Evolutionary conservation across 2,797 vertebrate species (phyloP).

Genomic region (Pristis pectinata): DNA sequence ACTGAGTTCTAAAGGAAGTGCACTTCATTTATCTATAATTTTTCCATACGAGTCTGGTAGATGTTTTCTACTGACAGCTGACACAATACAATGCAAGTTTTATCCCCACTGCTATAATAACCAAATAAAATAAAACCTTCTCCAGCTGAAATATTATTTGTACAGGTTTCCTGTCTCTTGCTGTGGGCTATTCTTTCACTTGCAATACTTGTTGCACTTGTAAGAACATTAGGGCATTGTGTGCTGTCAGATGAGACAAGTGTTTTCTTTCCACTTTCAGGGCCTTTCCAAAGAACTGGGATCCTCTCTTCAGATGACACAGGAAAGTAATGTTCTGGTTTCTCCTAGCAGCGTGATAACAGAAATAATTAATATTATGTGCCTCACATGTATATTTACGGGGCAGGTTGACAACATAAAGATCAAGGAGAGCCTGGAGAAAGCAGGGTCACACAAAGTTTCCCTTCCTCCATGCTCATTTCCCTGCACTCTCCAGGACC

Average conservation of each 20-base stretch:
- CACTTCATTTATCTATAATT: conserved; percentile 16
- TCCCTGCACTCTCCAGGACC: background rate
- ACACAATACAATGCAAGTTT: conserved; percentile 1
- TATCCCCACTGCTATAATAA: background rate
- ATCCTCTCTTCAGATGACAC: background rate
- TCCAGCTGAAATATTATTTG: background rate
- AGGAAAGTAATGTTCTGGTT: background rate
- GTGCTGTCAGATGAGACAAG: background rate
- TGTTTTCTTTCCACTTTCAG: background rate
- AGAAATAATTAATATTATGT: background rate
- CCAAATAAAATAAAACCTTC: background rate
- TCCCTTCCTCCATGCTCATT: background rate
- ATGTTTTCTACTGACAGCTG: conserved; percentile 23
- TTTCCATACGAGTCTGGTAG: background rate
- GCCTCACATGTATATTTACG: too few relatives aligned
- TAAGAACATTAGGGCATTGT: background rate
- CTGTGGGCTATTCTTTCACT: background rate
- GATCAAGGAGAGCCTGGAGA: background rate
- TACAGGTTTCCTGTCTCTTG: background rate
- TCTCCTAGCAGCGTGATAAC: background rate
- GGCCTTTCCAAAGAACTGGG: background rate
- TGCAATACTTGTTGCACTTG: background rate
- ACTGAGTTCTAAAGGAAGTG: background rate
- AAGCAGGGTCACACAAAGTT: background rate
- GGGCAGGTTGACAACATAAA: background rate